Conservation (phyloP, 2,113 vertebrate genomes). For the Oxyruncus cristatus region DNA sequence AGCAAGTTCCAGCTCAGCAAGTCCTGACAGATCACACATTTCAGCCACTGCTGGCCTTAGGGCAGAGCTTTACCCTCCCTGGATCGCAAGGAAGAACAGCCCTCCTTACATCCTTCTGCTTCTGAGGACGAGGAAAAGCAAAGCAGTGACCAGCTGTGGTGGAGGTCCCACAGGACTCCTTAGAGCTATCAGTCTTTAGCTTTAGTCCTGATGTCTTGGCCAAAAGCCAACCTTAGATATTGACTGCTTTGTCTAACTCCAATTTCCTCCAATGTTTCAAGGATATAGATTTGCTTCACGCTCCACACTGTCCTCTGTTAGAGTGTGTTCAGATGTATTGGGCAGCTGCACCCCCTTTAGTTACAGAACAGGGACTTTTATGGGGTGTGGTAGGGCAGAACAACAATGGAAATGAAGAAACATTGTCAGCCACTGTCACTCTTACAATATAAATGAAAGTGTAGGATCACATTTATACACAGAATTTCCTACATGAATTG, state of each 20-base stretch:
- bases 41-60: neutral
- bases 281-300: neutral
- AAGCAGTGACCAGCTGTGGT: neutral
- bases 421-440: neutral
- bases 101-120: neutral
- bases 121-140: neutral
- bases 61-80: neutral
- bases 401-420: neutral
- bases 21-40: neutral
- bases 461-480: neutral
- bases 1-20: neutral
- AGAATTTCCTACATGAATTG: neutral
- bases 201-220: neutral
- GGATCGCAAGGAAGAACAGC: neutral
- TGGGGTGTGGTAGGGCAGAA: neutral
- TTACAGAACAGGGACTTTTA: neutral
- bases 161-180: neutral
- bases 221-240: neutral
- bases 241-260: neutral
- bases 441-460: neutral
- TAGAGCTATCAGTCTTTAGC: neutral
- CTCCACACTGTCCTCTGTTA: neutral
- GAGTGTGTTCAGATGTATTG: neutral
- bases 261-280: neutral
- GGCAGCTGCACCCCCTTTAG: neutral